Base-by-base conservation (phyloP, 2,888 invertebrate genomes). In the Lithophane semibrunnea region DNA sequence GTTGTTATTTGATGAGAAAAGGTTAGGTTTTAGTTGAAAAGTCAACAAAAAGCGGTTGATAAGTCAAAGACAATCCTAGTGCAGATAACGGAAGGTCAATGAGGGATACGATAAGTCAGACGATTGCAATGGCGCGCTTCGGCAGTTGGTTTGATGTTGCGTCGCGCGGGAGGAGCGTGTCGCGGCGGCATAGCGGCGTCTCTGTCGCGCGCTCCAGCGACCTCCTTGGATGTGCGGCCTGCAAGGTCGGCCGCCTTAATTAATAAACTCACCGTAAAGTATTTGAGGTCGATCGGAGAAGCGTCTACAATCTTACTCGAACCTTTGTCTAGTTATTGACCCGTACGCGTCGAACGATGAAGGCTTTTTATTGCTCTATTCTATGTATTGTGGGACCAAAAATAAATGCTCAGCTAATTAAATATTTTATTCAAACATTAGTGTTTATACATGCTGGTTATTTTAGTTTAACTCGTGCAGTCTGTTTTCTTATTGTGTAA, bases 231-330 rank as follows among this genome's bases (percentile, higher is more conserved):
- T 96, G 96, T 93, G 95, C 96, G 94, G 94, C 95, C 93, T 94
- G 95, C 96, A 96, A 96, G 96, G 96, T 96, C 96, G 96, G 95
- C 93, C 93, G 96, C 95, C 94, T 96, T 96, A 96, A 96, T 96
- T 96, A 96, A 96, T 96, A 96, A 96, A 96, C 96, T 95, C 96
- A 95, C 94, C 95, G 96, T 96, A 95, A 96, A 96, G 95, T 96
- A 96, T 96, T 96, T 96, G 96, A 96, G 95, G 95, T 95, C 95
- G 96, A 96, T 96, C 93, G 91, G 95, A 94, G 95, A 94, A 92
- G 91, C 94, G 94, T 94, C 94, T 95, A 94, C 95, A 94, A 95
- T 95, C 95, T 95, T 94, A 94, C 92, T 93, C 93, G 87, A 93
- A 94, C 94, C 95, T 96, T 96, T 96, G 96, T 96, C 96, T 96